Evolutionary conservation across 1,140 invertebrate species (phyloP).

Genomic region (Varroa destructor): DNA sequence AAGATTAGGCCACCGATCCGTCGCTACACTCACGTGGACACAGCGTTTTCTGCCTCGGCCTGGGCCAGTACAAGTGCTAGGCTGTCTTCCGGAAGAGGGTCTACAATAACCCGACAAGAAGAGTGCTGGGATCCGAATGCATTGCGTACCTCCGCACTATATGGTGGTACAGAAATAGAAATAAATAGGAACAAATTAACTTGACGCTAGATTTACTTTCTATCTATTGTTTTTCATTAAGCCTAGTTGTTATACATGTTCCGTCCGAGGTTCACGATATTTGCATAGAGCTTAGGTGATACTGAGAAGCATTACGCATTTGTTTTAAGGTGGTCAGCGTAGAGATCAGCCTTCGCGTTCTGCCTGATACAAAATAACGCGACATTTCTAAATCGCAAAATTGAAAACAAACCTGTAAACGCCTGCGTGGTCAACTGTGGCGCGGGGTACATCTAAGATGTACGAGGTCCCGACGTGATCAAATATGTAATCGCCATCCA

Average conservation of each 20-base stretch:
- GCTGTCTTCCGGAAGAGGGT: not conserved
- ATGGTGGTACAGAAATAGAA: not conserved
- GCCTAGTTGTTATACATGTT: too few relatives aligned
- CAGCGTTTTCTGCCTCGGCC: not conserved
- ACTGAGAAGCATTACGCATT: too few relatives aligned
- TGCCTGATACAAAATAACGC: too few relatives aligned
- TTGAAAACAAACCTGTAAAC: not conserved
- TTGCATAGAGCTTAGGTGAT: too few relatives aligned
- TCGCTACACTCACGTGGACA: constrained; percentile 5
- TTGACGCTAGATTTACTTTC: too few relatives aligned
- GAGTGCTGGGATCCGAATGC: not conserved
- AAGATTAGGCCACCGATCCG: too few relatives aligned
- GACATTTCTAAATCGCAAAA: too few relatives aligned
- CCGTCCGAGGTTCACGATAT: too few relatives aligned
- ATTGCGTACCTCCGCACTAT: constrained; percentile 10
- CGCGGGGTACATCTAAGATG: not conserved
- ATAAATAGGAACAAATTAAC: too few relatives aligned
- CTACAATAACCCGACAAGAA: constrained; percentile 13
- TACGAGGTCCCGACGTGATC: constrained; percentile 9
- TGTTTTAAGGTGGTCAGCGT: too few relatives aligned
- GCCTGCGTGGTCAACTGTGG: constrained; percentile 6
- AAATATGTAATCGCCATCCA: constrained; percentile 5
- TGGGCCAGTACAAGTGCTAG: not conserved
- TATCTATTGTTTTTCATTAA: too few relatives aligned
- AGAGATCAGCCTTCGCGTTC: too few relatives aligned